phyloP scores from a whole-genome alignment of 2,797 vertebrate species.

The Oceanodroma leucorhoa region DNA sequence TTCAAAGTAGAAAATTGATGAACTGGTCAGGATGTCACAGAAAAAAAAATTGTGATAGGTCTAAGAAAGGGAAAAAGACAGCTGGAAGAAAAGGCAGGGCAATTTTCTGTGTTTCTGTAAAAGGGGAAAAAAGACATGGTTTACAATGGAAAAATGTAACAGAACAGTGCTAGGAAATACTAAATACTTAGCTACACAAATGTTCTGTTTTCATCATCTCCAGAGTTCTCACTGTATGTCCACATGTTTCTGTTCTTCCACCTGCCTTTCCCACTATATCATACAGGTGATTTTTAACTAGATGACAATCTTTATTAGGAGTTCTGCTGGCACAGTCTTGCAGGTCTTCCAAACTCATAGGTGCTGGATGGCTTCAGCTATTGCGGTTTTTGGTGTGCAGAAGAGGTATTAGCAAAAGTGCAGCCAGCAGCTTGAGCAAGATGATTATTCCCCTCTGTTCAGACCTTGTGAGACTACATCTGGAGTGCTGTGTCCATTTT shows the following conservation, averaged over 20 bases:
- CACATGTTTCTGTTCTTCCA: neutral
- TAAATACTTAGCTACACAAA: neutral
- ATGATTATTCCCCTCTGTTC: neutral
- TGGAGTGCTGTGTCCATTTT: neutral
- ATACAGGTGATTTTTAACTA: neutral
- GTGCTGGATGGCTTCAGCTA: neutral
- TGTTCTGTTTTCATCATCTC: neutral
- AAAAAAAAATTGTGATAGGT: neutral
- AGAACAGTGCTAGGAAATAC: neutral
- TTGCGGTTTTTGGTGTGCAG: neutral
- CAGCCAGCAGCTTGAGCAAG: rapidly evolving
- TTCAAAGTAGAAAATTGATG: neutral
- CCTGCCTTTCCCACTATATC: neutral
- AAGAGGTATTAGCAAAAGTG: neutral
- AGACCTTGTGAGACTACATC: neutral
- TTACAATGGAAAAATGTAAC: neutral
- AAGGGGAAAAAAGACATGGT: rapidly evolving
- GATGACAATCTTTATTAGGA: neutral
- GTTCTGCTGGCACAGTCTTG: neutral
- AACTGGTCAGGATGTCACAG: neutral
- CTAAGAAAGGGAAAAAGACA: neutral
- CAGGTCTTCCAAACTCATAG: neutral
- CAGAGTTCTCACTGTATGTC: neutral
- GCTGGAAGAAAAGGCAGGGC: neutral
- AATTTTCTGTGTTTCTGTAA: neutral